phyloP scores from a whole-genome alignment of 2,888 invertebrate species.

The Synanthedon vespiformis region DNA sequence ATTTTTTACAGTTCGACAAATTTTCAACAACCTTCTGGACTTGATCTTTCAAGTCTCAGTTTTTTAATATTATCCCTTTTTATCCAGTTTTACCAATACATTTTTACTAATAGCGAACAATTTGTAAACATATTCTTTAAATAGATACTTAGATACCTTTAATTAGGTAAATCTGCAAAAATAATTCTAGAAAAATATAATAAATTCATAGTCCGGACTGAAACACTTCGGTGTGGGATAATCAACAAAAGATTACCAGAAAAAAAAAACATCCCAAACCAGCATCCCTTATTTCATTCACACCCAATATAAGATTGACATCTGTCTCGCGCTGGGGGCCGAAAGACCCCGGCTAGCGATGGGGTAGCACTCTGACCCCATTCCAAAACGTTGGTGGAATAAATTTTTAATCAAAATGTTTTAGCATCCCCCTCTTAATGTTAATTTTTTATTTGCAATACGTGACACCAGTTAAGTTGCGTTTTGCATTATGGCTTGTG shows the following conservation, averaged over 20 bases:
- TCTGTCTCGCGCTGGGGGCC: slow-evolving; percentile 35
- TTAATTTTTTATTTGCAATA: slow-evolving; percentile 53
- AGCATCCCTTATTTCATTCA: slow-evolving; percentile 25
- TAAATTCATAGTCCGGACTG: background rate
- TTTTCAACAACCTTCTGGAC: too few relatives aligned
- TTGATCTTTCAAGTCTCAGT: too few relatives aligned
- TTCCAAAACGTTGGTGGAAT: slow-evolving; percentile 42
- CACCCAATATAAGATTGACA: slow-evolving; percentile 49
- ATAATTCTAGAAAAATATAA: background rate
- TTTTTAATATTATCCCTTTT: too few relatives aligned
- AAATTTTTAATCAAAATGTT: slow-evolving; percentile 69
- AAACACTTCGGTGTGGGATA: background rate
- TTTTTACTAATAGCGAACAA: too few relatives aligned
- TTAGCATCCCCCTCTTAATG: slow-evolving; percentile 36
- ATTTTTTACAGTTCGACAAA: too few relatives aligned
- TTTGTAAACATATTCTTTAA: too few relatives aligned
- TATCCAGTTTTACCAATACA: too few relatives aligned
- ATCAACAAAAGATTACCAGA: background rate
- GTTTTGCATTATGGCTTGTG: slow-evolving; percentile 30
- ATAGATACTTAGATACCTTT: too few relatives aligned
- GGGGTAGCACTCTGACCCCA: slow-evolving; percentile 25
- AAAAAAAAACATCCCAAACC: slow-evolving; percentile 4
- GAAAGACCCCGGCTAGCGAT: too few relatives aligned
- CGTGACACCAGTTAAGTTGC: slow-evolving; percentile 46
- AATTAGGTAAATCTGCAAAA: too few relatives aligned